Conservation (phyloP, 2,888 invertebrate species). For the Conus canariensis region DNA sequence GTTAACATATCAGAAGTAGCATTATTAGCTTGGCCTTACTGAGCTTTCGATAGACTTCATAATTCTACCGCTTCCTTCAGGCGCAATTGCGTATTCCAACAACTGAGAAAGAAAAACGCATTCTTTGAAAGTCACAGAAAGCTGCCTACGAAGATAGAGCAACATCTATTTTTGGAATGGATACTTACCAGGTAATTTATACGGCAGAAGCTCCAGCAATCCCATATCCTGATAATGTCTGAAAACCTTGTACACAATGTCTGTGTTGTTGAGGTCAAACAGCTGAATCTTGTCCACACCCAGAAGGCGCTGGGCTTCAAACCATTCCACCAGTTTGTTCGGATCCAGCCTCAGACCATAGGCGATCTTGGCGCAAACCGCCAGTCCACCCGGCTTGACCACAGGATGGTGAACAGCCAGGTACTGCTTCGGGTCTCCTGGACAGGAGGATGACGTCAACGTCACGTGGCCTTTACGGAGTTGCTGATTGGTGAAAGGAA, state of each 20-base stretch:
- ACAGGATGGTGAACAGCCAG: constrained; percentile 16
- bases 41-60: no score
- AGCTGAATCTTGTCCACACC: constrained; percentile 32
- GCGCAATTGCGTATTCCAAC: no score
- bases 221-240: constrained; percentile 28
- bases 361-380: constrained; percentile 37
- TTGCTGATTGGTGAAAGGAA: not conserved
- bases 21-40: no score
- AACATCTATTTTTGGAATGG: not conserved
- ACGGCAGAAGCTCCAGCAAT: constrained; percentile 21
- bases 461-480: not conserved
- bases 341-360: constrained; percentile 20
- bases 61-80: no score
- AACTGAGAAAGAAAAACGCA: no score
- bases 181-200: constrained; percentile 33
- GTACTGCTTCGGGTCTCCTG: not conserved
- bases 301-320: constrained; percentile 34
- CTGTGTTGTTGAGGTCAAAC: constrained; percentile 23
- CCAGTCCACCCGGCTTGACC: constrained; percentile 12
- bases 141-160: no score
- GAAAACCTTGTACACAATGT: constrained; percentile 19
- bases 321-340: constrained; percentile 35
- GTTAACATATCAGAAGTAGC: no score
- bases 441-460: not conserved
- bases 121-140: no score